A percentile compares a stretch with the other conserved stretches of the same genome.
Conservation (phyloP, 2,888 invertebrate genomes). For the Drosophila mercatorum region DNA sequence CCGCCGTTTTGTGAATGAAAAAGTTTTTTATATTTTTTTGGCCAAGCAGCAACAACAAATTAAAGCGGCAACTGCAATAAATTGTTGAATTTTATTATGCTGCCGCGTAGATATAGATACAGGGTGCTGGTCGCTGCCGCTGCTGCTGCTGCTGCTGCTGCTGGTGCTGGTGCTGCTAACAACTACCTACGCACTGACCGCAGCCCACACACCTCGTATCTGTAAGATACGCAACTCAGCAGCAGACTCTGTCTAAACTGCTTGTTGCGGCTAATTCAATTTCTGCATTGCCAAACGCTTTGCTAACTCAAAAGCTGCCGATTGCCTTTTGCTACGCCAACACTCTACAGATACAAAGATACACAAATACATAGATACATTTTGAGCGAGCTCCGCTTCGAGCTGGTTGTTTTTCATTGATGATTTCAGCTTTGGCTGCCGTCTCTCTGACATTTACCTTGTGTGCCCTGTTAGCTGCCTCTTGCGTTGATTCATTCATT, state of each 20-base stretch:
- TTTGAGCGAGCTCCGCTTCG: constrained; percentile 25
- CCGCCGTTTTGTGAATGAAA: constrained; percentile 79
- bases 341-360: constrained; percentile 36
- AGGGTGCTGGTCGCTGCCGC: constrained; percentile 52
- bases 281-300: constrained; percentile 76
- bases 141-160: constrained; percentile 22
- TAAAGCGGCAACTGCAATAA: constrained; percentile 81
- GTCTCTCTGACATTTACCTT: constrained; percentile 41
- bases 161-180: constrained; percentile 1
- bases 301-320: constrained; percentile 75
- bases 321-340: constrained; percentile 73
- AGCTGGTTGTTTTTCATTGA: constrained; percentile 68
- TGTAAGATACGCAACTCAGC: constrained; percentile 66
- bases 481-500: constrained; percentile 70
- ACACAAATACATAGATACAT: constrained; percentile 30
- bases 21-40: constrained; percentile 7
- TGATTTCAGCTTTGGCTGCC: constrained; percentile 50
- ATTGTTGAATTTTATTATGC: constrained; percentile 82
- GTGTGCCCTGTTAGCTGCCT: constrained; percentile 40
- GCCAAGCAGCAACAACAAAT: constrained; percentile 67
- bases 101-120: constrained; percentile 58
- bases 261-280: constrained; percentile 79
- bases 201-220: constrained; percentile 70
- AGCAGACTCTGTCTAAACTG: constrained; percentile 49
- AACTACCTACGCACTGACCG: constrained; percentile 72